Percentiles rank a stretch among this genome's conserved stretches.
phyloP scores from a whole-genome alignment of 1,140 invertebrate genomes.

The Cylas formicarius region DNA sequence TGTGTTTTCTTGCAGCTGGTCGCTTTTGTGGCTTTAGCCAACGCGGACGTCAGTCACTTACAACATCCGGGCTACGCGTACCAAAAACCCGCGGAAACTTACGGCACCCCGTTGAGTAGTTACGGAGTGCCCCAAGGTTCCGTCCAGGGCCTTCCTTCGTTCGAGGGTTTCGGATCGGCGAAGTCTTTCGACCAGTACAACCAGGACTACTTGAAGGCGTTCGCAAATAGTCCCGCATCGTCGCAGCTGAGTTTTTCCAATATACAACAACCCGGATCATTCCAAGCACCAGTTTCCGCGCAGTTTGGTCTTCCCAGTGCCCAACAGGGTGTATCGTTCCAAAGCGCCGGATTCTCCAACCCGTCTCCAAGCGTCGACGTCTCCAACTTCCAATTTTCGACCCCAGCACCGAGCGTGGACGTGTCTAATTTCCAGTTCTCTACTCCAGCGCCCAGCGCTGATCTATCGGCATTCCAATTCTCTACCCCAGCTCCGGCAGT shows the following conservation, averaged over 20 bases:
- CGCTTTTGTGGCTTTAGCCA: slow-evolving; percentile 4
- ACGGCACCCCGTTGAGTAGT: slow-evolving; percentile 5
- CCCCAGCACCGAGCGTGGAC: neutral
- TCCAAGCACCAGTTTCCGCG: too few species aligned
- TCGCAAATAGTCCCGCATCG: too few species aligned
- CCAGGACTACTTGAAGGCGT: too few species aligned
- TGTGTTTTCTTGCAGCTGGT: slow-evolving; percentile 9
- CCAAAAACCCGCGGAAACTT: slow-evolving; percentile 1
- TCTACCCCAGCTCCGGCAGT: neutral
- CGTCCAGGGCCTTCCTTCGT: too few species aligned
- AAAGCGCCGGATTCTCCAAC: neutral
- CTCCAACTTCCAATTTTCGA: slow-evolving; percentile 1
- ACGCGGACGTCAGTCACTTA: slow-evolving; percentile 15
- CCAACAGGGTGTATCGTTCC: too few species aligned
- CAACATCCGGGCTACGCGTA: slow-evolving; percentile 7
- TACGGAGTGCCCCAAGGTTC: slow-evolving; percentile 14
- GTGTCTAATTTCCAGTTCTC: slow-evolving; percentile 8
- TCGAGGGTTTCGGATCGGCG: too few species aligned
- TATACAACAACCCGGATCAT: too few species aligned
- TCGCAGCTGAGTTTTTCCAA: too few species aligned
- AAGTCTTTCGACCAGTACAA: too few species aligned
- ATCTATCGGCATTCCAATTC: neutral
- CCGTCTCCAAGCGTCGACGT: neutral
- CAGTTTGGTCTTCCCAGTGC: slow-evolving; percentile 7
- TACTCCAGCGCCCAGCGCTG: slow-evolving; percentile 10